Conservation (phyloP, 2,113 vertebrate genomes). For the Triplophysa siluroides region DNA sequence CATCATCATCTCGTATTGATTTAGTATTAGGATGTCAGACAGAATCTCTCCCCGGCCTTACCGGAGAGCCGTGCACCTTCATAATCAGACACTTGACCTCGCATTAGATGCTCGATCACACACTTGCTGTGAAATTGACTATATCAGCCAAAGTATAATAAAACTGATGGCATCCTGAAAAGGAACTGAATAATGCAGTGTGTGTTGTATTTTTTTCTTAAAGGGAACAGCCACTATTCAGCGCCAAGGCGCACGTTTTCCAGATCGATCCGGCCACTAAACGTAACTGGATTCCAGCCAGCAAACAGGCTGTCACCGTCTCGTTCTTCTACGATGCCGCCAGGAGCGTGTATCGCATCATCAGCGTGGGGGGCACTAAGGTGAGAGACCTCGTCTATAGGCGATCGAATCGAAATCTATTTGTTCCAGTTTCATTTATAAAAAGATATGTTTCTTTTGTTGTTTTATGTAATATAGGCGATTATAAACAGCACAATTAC, state of each 20-base stretch:
- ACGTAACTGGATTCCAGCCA: constrained; percentile 93
- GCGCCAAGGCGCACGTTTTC: constrained; percentile 93
- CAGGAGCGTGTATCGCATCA: constrained; percentile 91
- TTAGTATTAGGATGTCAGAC: not conserved
- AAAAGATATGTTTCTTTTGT: not conserved
- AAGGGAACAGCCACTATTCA: constrained; percentile 97
- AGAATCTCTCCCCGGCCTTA: not conserved
- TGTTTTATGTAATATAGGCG: constrained; percentile 72
- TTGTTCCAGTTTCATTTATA: not conserved
- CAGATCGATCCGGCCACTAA: constrained; percentile 96
- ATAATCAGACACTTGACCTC: constrained; percentile 1
- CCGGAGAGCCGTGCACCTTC: not conserved
- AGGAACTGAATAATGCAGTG: constrained; percentile 6
- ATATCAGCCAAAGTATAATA: constrained; percentile 4
- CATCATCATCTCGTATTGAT: not conserved
- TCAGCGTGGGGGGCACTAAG: constrained; percentile 95
- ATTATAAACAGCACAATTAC: constrained; percentile 98
- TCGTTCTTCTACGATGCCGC: constrained; percentile 83
- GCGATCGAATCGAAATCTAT: not conserved
- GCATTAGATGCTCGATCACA: not conserved
- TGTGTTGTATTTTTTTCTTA: constrained; percentile 23
- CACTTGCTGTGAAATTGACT: not conserved
- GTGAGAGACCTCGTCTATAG: constrained; percentile 62
- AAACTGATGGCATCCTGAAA: not conserved
- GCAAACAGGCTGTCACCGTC: constrained; percentile 91